These are phyloP conservation scores for Ormia ochracea DNA, from an alignment of 2,888 invertebrate genomes.

Conservation along the genomic window DNA sequence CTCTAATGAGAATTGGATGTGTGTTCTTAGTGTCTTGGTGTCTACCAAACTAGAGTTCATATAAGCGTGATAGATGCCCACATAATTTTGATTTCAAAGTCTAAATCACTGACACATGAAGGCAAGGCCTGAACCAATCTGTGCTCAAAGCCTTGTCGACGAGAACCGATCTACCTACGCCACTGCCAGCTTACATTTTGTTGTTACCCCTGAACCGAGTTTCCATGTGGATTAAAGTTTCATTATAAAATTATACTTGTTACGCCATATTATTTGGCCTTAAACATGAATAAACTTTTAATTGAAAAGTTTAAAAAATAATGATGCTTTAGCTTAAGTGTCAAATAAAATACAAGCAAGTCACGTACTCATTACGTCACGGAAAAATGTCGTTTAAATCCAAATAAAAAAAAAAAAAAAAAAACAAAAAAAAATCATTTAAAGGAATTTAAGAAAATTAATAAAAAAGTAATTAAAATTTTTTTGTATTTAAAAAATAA, in stretches of 20 bases:
- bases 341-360: slow-evolving; percentile 52
- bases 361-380: slow-evolving; percentile 48
- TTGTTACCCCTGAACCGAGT: not conserved
- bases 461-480: no score
- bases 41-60: no score
- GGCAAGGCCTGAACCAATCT: no score
- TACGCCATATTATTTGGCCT: not conserved
- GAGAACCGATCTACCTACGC: no score
- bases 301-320: not conserved
- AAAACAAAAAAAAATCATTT: not conserved
- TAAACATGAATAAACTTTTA: slow-evolving; percentile 6
- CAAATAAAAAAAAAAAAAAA: slow-evolving; percentile 1
- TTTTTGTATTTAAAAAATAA: no score
- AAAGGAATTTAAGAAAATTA: not conserved
- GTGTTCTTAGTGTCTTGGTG: no score
- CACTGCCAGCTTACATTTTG: no score
- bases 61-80: no score
- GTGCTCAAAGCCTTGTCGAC: no score
- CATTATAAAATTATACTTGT: not conserved
- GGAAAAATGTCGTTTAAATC: slow-evolving; percentile 25
- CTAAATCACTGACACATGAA: no score
- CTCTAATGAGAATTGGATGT: no score
- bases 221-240: not conserved
- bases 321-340: not conserved
- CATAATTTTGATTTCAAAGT: no score